Base-by-base conservation (phyloP, 2,113 vertebrate species). In the Lophura nycthemera region DNA sequence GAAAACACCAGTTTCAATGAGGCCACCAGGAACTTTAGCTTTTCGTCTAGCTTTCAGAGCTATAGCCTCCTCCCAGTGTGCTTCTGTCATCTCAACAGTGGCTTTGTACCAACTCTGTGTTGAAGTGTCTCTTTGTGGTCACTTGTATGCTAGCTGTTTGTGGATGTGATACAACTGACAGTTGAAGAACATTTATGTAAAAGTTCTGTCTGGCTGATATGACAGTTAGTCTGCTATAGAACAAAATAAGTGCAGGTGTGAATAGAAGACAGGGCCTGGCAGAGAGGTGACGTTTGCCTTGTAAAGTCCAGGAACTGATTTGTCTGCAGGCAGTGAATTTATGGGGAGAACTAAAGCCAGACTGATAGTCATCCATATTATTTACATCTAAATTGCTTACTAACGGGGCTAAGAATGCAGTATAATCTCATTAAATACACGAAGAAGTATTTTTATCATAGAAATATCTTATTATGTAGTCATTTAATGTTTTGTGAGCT, bases 401-500 rank as follows among this genome's bases (percentile, higher is more conserved):
- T 29, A 48, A 30, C 69, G 27, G 15, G 78, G 42, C 59, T 93
- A 80, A 76, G 56, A 76, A 48, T 87, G 34, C 66, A 64, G 36
- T 30, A 50, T 57, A 52, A 14, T 48, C 8, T 93, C 86, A 80
- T 90, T 91, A 90, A 81, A 86, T 72, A 50, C 6, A 13, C 43
- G 2, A 64, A 90, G 74, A 93, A 21, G 32, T 21, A 27, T 91
- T 95, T 96, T 92, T 73, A 66, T 79, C 17, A 67, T 72, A 30
- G 47, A 95, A 92, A 94, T 74, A 14, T 65, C 91, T 90, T 90
- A 38, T 89, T 93, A 32, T 64, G 48, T 64, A 88, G 67, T 71
- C 82, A 77, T 88, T 89, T 93, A 94, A 93, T 92, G 89, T 95
- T 34, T 79, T 91, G 60, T 90, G 93, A 95, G 42, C 86, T 85